Conservation (phyloP, 2,888 invertebrate species). For the Nymphalis c-album region DNA sequence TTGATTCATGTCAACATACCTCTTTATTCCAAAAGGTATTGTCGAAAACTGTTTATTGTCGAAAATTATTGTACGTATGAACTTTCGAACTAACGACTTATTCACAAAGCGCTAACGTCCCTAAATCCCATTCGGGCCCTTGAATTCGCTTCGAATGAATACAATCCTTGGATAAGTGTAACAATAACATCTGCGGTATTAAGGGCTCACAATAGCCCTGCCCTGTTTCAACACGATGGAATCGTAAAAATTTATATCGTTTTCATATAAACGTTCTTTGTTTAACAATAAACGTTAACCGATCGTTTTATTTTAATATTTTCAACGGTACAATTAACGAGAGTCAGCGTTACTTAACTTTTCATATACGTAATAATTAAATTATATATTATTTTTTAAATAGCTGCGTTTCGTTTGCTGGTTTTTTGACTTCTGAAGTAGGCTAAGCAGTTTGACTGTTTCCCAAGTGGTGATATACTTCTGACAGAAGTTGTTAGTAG, state of each 20-base stretch:
- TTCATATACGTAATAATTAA: no score
- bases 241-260: constrained; percentile 61
- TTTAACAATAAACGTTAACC: constrained; percentile 48
- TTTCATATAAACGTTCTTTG: constrained; percentile 58
- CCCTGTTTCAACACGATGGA: constrained; percentile 45
- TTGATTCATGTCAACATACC: no score
- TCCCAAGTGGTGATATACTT: no score
- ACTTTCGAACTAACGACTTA: not conserved
- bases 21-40: no score
- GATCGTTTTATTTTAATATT: constrained; percentile 38
- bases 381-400: not conserved
- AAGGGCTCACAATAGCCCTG: constrained; percentile 49
- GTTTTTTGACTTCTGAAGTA: no score
- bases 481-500: no score
- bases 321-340: constrained; percentile 33
- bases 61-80: not conserved
- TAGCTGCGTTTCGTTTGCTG: no score
- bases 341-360: not conserved
- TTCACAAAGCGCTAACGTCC: not conserved
- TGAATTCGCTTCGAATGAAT: constrained; percentile 25
- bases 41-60: no score
- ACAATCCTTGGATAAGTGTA: constrained; percentile 26
- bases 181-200: constrained; percentile 42
- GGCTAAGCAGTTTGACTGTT: no score
- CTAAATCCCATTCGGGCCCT: constrained; percentile 8